These are phyloP conservation scores for Parelbella ahira DNA, from an alignment of 2,888 invertebrate genomes.

Conservation along the genomic window DNA sequence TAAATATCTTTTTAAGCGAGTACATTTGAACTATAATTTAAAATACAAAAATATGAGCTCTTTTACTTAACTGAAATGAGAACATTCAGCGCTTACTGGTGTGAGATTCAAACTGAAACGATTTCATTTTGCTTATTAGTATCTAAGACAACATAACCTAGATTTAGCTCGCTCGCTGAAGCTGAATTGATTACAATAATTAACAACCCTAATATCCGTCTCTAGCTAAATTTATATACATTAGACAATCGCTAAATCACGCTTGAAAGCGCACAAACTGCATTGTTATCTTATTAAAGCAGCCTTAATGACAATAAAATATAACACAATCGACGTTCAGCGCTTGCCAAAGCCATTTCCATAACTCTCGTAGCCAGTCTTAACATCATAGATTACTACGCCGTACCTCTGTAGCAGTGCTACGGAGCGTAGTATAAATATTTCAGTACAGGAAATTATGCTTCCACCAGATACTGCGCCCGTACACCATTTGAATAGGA, in stretches of 20 bases:
- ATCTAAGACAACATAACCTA: too few relatives aligned
- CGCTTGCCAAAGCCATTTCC: constrained; percentile 40
- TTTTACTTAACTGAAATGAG: too few relatives aligned
- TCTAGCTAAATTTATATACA: too few relatives aligned
- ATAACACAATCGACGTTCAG: constrained; percentile 36
- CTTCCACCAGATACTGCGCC: constrained; percentile 62
- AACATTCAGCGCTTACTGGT: too few relatives aligned
- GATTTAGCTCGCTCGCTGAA: too few relatives aligned
- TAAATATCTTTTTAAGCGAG: too few relatives aligned
- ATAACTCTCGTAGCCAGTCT: constrained; percentile 44
- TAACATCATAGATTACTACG: constrained; percentile 53
- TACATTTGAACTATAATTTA: too few relatives aligned
- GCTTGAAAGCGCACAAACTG: background rate
- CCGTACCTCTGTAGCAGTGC: constrained; percentile 43
- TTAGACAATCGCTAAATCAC: constrained; percentile 6
- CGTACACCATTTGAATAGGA: constrained; percentile 57
- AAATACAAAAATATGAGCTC: too few relatives aligned
- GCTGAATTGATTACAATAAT: too few relatives aligned
- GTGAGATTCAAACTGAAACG: too few relatives aligned
- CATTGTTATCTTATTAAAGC: constrained; percentile 30
- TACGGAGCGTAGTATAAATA: constrained; percentile 65
- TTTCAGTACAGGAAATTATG: constrained; percentile 78
- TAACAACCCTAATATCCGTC: too few relatives aligned
- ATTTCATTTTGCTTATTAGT: too few relatives aligned
- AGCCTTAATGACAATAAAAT: constrained; percentile 29